A percentile compares a stretch with the other conserved stretches of the same genome.
Conservation (phyloP, 2,888 invertebrate species). For the Idaea aversata region DNA sequence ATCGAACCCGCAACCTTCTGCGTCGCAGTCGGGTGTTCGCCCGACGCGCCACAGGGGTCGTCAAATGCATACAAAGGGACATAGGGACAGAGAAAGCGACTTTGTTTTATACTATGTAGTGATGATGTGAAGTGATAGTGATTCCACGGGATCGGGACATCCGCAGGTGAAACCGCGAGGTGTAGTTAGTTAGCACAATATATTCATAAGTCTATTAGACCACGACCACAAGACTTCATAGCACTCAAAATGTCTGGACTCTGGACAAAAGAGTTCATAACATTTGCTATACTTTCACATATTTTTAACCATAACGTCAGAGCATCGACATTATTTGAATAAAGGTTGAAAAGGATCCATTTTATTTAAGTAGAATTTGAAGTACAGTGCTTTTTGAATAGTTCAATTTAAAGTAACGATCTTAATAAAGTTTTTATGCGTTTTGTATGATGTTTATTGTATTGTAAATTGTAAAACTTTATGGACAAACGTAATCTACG, state of each 20-base stretch:
- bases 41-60: too few species aligned
- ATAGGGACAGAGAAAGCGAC: too few species aligned
- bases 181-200: neutral
- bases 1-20: too few species aligned
- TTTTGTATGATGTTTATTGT: neutral
- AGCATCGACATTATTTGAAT: neutral
- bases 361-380: neutral
- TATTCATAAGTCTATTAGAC: neutral
- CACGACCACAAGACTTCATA: neutral
- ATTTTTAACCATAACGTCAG: neutral
- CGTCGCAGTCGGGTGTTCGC: too few species aligned
- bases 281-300: neutral
- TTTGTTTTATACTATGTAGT: too few species aligned
- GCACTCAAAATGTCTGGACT: neutral
- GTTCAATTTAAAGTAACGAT: conserved; percentile 1
- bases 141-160: too few species aligned
- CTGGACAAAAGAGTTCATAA: neutral
- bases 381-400: neutral
- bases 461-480: neutral
- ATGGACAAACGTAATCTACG: neutral
- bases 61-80: too few species aligned
- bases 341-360: neutral
- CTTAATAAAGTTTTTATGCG: neutral
- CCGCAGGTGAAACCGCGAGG: too few species aligned
- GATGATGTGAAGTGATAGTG: too few species aligned